Conservation (phyloP, 2,888 invertebrate species). For the Pimpla rufipes region DNA sequence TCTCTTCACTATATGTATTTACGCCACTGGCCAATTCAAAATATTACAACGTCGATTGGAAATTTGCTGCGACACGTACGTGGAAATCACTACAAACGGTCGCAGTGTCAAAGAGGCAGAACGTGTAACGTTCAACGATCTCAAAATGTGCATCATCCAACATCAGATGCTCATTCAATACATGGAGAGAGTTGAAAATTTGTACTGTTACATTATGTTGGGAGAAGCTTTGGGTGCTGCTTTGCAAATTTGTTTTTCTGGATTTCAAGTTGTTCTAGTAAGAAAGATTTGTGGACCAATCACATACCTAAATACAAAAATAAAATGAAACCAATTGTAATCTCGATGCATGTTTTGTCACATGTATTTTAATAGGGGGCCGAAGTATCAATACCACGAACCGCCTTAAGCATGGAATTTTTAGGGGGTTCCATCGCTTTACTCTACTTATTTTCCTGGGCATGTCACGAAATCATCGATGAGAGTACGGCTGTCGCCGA, state of each 20-base stretch:
- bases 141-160: constrained; percentile 64
- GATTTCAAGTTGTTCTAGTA: constrained; percentile 70
- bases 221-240: constrained; percentile 63
- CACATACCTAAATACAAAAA: background rate
- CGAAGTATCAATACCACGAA: constrained; percentile 56
- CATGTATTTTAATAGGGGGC: constrained; percentile 46
- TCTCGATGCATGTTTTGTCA: background rate
- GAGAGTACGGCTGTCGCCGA: constrained; percentile 72
- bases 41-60: constrained; percentile 69
- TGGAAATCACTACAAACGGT: background rate
- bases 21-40: constrained; percentile 70
- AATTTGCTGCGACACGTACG: constrained; percentile 45
- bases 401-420: constrained; percentile 59
- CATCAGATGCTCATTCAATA: constrained; percentile 69
- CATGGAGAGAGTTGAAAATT: constrained; percentile 60
- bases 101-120: background rate
- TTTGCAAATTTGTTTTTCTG: constrained; percentile 67
- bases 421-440: constrained; percentile 69
- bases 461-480: constrained; percentile 74
- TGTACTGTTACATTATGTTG: constrained; percentile 68
- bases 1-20: constrained; percentile 67
- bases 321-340: too few species aligned
- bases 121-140: constrained; percentile 39
- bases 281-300: constrained; percentile 18
- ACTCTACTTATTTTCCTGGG: constrained; percentile 73